Evolutionary conservation across 2,797 vertebrate species (phyloP), one percentile per base, ranked within the genome.

Genomic region (Protonibea diacanthus): DNA sequence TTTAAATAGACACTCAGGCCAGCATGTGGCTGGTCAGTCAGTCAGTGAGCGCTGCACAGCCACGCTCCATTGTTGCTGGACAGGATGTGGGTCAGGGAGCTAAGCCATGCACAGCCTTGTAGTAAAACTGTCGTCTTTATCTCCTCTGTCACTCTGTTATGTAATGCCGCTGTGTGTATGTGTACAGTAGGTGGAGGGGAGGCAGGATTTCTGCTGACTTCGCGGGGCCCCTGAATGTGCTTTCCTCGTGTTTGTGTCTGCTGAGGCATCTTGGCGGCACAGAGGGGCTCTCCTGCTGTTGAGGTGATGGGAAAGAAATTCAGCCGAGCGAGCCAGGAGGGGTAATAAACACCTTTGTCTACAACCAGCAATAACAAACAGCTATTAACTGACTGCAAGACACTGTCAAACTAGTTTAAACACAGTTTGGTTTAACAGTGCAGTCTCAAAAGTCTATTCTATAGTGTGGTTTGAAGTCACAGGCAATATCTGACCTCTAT

Each of bases 71-170:
- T 88, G 87, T 80, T 80, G 78, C 75, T 13, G 85, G 89, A 76
- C 79, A 84, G 82, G 85, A 95, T 93, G 89, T 94, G 87, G 93
- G 94, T 94, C 94, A 94, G 84, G 90, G 73, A 93, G 92, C 86
- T 88, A 88, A 91, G 90, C 90, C 85, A 80, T n/a, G 71, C 84
- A 66, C 63, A 87, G 84, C 78, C 88, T 87, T 81, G 91, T 93
- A 93, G 93, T 94, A 94, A 94, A 94, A 93, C 89, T 85, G 87
- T 75, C 85, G 93, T 83, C 91, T 92, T 93, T 89, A 94, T 93
- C 91, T 93, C 86, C 65, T 80, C 89, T 91, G 91, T 93, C 92
- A 92, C 89, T 83, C 81, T 72, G 90, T 95, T 94, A 94, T 87
- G 89, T 79, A 94, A 95, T 79, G 82, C 74, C 18, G 58, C 86